These are phyloP conservation scores for Zoroaster sp. DNA, from an alignment of 53 echinoderm and acorn worm species.

Conservation along the genomic window DNA sequence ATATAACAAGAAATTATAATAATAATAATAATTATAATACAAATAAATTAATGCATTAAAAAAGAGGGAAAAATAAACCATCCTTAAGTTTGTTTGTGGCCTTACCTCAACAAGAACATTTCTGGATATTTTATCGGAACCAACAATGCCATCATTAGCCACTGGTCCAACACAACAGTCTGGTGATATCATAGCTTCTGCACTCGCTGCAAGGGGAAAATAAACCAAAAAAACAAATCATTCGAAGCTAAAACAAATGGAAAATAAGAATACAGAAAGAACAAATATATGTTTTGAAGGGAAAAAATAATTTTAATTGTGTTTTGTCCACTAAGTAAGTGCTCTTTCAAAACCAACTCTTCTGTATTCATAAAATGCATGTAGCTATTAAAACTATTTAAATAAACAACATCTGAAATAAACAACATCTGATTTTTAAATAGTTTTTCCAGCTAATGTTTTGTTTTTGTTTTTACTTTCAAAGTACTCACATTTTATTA, in stretches of 20 bases:
- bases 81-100: neutral
- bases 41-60: neutral
- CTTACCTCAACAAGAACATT: constrained; percentile 85
- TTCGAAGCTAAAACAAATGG: too few species aligned
- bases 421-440: too few species aligned
- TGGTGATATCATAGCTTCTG: constrained; percentile 63
- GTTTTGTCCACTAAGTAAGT: neutral
- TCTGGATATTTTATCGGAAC: constrained; percentile 77
- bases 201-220: constrained; percentile 56
- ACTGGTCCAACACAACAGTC: constrained; percentile 64
- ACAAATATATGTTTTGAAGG: neutral
- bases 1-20: too few species aligned
- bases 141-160: constrained; percentile 50
- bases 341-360: neutral
- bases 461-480: too few species aligned
- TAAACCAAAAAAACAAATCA: too few species aligned
- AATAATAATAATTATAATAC: too few species aligned
- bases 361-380: neutral
- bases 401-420: too few species aligned
- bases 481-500: too few species aligned
- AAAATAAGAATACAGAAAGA: too few species aligned
- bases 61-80: too few species aligned
- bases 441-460: too few species aligned
- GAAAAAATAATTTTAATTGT: neutral
- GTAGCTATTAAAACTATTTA: too few species aligned